Base-by-base conservation (phyloP, 2,888 invertebrate species). In the Latrodectus elegans region DNA sequence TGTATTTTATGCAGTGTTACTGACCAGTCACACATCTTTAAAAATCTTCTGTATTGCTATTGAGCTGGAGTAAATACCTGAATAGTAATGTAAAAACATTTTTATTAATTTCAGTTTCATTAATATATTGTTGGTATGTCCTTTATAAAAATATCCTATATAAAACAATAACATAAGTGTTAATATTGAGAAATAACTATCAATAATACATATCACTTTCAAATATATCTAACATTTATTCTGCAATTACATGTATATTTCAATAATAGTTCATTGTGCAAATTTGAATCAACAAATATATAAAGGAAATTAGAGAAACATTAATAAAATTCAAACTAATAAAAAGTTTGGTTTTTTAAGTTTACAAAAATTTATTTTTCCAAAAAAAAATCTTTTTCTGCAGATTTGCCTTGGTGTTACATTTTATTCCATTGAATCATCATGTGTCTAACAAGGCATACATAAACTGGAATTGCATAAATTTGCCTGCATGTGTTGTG, bases 361-460 rank as follows among this genome's bases (percentile, higher is more conserved):
- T n/a, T n/a, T n/a, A n/a, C n/a, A n/a, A n/a, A n/a, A n/a, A n/a
- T 9, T 60, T 4, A 60, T 60, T 68, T 38, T 2, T 38, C 2
- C 22, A 6, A 8, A 14, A 38, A 10, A 11, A 11, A 38, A 4
- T 38, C 6, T 3, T 38, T 38, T 38, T 38, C 38, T 38, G 4
- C 1, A 38, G 3, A 38, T 38, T 38, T 74, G 74, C 74, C 74
- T 74, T 74, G 12, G 60, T 75, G 64, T 75, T 75, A 60, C 64
- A 15, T 75, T 15, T 38, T n/a, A 11, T 14, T 75, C 49, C 49
- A 10, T 64, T 60, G n/a, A 11, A 14, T 64, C 17, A 64, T 15
- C n/a, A 15, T 64, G 64, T 75, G 75, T 75, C 55, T 49, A 65
- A 75, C 49, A 64, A 75, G 75, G 75, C 75, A 64, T n/a, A 75